A percentile compares a stretch with the other conserved stretches of the same genome.
These are phyloP conservation scores for Eueremaeus valkanovi DNA, from an alignment of 2,888 invertebrate species.

Conservation along the genomic window DNA sequence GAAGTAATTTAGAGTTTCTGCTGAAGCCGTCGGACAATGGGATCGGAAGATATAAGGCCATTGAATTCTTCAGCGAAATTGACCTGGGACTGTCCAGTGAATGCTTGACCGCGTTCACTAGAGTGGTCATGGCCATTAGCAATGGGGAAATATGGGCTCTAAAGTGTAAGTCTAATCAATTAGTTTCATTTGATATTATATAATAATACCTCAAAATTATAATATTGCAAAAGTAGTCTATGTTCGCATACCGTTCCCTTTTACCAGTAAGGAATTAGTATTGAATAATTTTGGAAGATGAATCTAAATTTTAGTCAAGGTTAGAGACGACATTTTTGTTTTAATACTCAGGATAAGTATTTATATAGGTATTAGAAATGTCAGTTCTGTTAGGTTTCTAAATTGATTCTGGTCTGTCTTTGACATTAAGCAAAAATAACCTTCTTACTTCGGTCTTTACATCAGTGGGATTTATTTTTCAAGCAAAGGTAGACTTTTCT, in stretches of 20 bases:
- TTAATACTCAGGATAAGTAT: too few species aligned
- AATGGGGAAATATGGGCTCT: conserved; percentile 11
- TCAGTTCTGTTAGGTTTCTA: too few species aligned
- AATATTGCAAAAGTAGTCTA: background rate
- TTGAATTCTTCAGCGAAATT: conserved; percentile 21
- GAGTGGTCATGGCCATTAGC: background rate
- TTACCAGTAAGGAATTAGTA: too few species aligned
- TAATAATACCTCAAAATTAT: background rate
- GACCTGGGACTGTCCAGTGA: background rate
- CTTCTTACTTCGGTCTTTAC: too few species aligned
- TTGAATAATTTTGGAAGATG: too few species aligned
- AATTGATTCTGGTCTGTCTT: too few species aligned
- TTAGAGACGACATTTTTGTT: too few species aligned
- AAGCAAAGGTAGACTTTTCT: too few species aligned
- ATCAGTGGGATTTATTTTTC: too few species aligned
- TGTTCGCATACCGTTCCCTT: background rate
- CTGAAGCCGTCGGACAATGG: background rate
- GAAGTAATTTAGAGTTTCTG: background rate
- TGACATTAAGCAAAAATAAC: too few species aligned
- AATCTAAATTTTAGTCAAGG: too few species aligned
- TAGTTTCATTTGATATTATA: background rate
- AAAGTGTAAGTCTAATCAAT: conserved; percentile 12
- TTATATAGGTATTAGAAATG: too few species aligned
- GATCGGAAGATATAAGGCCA: background rate
- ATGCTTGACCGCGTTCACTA: background rate